phyloP scores from a whole-genome alignment of 2,888 invertebrate genomes.

The Cosmorhoe ocellata region DNA sequence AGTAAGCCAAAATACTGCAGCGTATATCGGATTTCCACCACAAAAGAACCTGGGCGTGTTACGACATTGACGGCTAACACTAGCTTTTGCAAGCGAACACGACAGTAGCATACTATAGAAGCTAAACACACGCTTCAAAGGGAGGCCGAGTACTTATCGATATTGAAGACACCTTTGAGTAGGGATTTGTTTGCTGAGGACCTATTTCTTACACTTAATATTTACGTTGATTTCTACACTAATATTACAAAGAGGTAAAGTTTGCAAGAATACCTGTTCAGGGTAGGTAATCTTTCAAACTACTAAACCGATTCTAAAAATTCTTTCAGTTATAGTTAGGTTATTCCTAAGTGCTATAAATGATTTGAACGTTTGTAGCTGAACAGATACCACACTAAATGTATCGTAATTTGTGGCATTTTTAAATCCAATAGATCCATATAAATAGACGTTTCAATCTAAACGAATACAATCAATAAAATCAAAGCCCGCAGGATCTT shows the following conservation, averaged over 20 bases:
- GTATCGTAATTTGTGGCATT: too few relatives aligned
- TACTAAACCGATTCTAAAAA: too few relatives aligned
- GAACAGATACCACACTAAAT: too few relatives aligned
- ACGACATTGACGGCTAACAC: constrained; percentile 11
- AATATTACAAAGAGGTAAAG: too few relatives aligned
- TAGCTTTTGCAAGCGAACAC: constrained; percentile 14
- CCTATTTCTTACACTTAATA: too few relatives aligned
- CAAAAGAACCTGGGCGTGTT: constrained; percentile 14
- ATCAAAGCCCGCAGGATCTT: constrained; percentile 26
- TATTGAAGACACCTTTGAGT: not conserved
- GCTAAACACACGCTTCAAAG: constrained; percentile 1
- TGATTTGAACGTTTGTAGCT: too few relatives aligned
- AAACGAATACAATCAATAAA: constrained; percentile 21
- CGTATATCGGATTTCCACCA: constrained; percentile 19
- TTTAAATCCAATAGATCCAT: not conserved
- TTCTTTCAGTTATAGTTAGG: too few relatives aligned
- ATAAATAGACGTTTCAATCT: constrained; percentile 2
- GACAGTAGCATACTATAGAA: not conserved
- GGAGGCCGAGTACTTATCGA: not conserved
- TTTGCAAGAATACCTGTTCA: too few relatives aligned
- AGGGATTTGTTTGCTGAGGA: not conserved
- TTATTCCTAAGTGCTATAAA: too few relatives aligned
- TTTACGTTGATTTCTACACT: too few relatives aligned
- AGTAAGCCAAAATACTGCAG: constrained; percentile 22
- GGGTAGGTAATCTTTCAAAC: too few relatives aligned